Conservation (phyloP, 2,113 vertebrate genomes). For the Mionectes macconnelli region DNA sequence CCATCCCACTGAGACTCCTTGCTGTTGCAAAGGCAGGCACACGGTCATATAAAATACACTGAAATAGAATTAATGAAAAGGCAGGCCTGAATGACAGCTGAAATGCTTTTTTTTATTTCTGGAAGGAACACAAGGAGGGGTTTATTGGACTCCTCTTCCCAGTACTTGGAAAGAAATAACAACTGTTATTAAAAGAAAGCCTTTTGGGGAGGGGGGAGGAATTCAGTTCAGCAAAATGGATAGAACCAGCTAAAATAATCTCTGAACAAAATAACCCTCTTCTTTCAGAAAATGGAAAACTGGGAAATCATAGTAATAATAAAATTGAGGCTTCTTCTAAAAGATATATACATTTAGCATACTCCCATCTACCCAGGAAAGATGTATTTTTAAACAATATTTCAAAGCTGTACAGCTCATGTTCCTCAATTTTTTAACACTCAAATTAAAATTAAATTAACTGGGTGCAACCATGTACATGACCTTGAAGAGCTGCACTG, state of each 20-base stretch:
- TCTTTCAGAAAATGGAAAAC: neutral
- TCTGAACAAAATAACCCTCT: neutral
- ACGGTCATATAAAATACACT: neutral
- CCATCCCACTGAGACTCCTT: constrained; percentile 49
- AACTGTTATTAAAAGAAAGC: constrained; percentile 39
- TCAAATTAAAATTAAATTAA: neutral
- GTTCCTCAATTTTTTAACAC: neutral
- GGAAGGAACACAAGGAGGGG: constrained; percentile 7
- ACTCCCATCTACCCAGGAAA: neutral
- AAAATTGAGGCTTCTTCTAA: neutral
- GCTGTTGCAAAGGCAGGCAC: constrained; percentile 41
- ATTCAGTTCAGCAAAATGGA: neutral
- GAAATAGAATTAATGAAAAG: constrained; percentile 67
- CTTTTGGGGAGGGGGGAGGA: neutral
- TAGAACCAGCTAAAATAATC: neutral
- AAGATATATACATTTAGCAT: neutral
- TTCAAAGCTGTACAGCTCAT: neutral
- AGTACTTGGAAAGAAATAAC: constrained; percentile 49
- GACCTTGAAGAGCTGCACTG: neutral
- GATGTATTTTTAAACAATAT: neutral
- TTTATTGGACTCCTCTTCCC: constrained; percentile 26
- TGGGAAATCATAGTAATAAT: neutral
- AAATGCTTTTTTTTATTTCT: constrained; percentile 38
- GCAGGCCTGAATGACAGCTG: constrained; percentile 25
- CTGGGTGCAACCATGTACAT: neutral